Evolutionary conservation across 2,888 invertebrate species (phyloP).

Genomic region (Drosophila mettleri): DNA sequence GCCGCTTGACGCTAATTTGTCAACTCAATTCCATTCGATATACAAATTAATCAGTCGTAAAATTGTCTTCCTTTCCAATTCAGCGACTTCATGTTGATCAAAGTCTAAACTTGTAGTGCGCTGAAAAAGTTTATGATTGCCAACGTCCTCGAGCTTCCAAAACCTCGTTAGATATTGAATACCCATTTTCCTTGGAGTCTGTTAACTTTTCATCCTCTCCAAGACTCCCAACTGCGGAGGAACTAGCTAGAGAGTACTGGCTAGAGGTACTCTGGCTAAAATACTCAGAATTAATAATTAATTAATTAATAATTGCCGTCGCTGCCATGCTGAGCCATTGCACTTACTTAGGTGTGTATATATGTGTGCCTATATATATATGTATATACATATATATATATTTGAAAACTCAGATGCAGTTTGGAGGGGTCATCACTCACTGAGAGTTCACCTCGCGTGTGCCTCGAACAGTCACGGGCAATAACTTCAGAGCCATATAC

Average conservation of each 20-base stretch:
- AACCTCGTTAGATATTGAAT: no score
- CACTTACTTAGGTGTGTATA: not conserved
- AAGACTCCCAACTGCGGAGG: not conserved
- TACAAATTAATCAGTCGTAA: no score
- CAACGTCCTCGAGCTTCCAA: no score
- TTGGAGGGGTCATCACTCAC: slow-evolving; percentile 31
- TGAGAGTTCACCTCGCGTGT: slow-evolving; percentile 27
- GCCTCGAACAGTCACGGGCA: slow-evolving; percentile 17
- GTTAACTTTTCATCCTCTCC: not conserved
- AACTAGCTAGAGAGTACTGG: no score
- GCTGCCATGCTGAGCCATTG: not conserved
- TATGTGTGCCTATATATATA: not conserved
- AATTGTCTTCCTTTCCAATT: no score
- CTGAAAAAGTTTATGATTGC: no score
- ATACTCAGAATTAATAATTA: not conserved
- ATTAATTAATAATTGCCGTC: no score
- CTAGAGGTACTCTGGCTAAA: not conserved
- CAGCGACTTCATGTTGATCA: no score
- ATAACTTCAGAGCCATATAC: slow-evolving; percentile 34
- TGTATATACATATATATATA: not conserved
- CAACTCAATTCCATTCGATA: no score
- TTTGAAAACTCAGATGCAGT: slow-evolving; percentile 1
- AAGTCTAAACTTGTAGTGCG: no score
- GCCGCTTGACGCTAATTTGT: no score
- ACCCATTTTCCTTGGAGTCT: no score